Percentiles rank a stretch among this genome's conserved stretches.
These are phyloP conservation scores for Panthera uncia DNA, from an alignment of 2,113 vertebrate species.

Conservation along the genomic window DNA sequence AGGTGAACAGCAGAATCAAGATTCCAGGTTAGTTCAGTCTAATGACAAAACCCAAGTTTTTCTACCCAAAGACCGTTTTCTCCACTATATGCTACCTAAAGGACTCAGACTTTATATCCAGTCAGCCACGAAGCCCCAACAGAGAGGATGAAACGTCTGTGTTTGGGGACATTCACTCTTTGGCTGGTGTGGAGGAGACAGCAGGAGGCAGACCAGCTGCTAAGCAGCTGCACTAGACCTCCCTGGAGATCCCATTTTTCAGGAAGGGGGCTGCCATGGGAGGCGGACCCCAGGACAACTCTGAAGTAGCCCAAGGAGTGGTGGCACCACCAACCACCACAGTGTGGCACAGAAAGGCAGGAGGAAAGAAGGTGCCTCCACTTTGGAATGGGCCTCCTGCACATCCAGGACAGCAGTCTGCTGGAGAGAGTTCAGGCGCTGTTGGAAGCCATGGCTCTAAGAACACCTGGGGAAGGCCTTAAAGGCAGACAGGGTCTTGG, in stretches of 20 bases:
- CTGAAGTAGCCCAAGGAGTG: background rate
- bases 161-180: background rate
- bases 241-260: background rate
- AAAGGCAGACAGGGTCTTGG: background rate
- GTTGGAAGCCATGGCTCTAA: background rate
- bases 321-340: background rate
- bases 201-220: background rate
- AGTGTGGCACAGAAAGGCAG: background rate
- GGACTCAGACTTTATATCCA: background rate
- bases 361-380: background rate
- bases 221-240: background rate
- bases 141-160: background rate
- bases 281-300: background rate
- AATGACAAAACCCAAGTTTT: background rate
- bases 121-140: background rate
- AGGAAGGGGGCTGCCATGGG: background rate
- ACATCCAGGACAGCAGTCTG: background rate
- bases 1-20: background rate
- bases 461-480: background rate
- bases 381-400: background rate
- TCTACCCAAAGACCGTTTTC: background rate
- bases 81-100: background rate
- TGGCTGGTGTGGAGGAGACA: background rate
- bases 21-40: background rate
- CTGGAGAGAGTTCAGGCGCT: background rate